Evolutionary conservation across 1,140 invertebrate species (phyloP).

Genomic region (Drosophila rufa): DNA sequence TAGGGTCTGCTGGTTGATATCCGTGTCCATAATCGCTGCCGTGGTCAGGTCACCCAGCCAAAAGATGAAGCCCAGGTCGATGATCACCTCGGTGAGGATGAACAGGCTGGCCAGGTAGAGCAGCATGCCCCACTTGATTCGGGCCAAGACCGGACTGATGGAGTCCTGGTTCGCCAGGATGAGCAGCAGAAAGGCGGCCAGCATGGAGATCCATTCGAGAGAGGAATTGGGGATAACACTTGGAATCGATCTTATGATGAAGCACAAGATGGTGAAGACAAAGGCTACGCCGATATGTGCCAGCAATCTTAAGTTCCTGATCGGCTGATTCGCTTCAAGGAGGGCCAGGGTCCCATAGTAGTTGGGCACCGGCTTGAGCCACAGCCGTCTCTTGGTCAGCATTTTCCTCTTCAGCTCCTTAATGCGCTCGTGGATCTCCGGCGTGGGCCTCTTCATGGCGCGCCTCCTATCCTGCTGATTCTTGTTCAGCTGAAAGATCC

Average conservation of each 20-base stretch:
- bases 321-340: constrained; percentile 43
- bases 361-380: constrained; percentile 88
- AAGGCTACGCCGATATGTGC: neutral
- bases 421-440: constrained; percentile 89
- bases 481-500: constrained; percentile 87
- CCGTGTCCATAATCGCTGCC: constrained; percentile 87
- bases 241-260: neutral
- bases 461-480: constrained; percentile 91
- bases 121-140: constrained; percentile 92
- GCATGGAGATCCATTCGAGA: constrained; percentile 74
- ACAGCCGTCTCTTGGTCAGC: neutral
- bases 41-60: constrained; percentile 89
- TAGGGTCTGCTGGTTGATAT: constrained; percentile 87
- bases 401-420: constrained; percentile 5
- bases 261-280: neutral
- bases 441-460: constrained; percentile 90
- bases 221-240: neutral
- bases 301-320: neutral
- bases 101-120: constrained; percentile 92
- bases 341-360: constrained; percentile 47
- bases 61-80: constrained; percentile 88
- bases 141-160: constrained; percentile 88
- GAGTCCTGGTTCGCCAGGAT: constrained; percentile 88
- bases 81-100: constrained; percentile 91
- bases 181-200: constrained; percentile 89